Base-by-base conservation (phyloP, 2,888 invertebrate species). In the Chymomyza procnemis region DNA sequence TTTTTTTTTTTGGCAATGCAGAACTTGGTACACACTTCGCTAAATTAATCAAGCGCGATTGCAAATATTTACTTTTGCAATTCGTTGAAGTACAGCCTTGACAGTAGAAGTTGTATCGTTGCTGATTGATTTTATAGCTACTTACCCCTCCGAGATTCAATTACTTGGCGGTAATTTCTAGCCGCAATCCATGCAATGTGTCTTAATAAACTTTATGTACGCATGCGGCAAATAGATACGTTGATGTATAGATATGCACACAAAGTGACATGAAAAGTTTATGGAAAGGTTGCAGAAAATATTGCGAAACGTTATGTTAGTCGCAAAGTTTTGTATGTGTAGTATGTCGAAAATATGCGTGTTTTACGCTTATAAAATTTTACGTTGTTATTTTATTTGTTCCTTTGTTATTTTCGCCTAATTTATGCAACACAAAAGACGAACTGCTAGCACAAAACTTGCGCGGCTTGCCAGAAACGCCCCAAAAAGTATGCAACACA, bases 371-470 rank as follows among this genome's bases (percentile, higher is more conserved):
- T 81, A 87, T 84, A 86, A 79, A 88, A 71, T 67, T 74, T 69
- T 58, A 26, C 34, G 34, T 55, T 21, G 60, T 60, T 48, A 1
- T 57, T 34, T 30, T 34, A 34, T 16, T 48, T 50, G 14, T 47
- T 22, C 77, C 74, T 87, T 87, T 50, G 19, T n/a, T 50, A 18
- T 75, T 81, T 79, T 85, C 85, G 78, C 87, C 87, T 86, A 86
- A 83, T 86, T 83, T 86, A 83, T 83, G 76, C 82, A 76, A 68
- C 79, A 78, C 79, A 73, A 76, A 81, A 79, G 78, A 73, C 82
- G 82, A 73, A 70, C 71, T 73, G 47, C 54, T 54, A 21, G 55
- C 52, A 67, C 64, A 46, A 34, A 54, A 54, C 34, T 46, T 16
- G 50, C 18, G 50, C 19, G 50, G 50, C 50, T 18, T 50, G 50